A percentile compares a stretch with the other conserved stretches of the same genome.
Conservation (phyloP, 2,888 invertebrate species). For the Meganola albula region DNA sequence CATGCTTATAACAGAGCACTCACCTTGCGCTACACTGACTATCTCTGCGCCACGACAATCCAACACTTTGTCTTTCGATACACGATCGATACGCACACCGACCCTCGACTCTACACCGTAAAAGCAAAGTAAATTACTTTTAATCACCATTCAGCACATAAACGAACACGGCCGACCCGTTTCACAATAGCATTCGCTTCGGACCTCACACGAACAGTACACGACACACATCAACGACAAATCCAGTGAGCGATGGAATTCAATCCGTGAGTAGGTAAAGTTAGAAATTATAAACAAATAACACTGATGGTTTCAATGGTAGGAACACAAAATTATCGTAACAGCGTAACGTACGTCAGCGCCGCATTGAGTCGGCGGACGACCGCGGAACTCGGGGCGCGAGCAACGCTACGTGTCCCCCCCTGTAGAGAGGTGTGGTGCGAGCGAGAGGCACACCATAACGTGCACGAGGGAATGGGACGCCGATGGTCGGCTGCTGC, state of each 20-base stretch:
- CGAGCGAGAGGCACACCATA: slow-evolving; percentile 3
- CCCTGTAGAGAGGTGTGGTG: slow-evolving; percentile 38
- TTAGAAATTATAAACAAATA: slow-evolving; percentile 70
- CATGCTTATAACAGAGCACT: slow-evolving; percentile 35
- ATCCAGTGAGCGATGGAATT: slow-evolving; percentile 50
- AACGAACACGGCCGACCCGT: slow-evolving; percentile 62
- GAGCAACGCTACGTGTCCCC: slow-evolving; percentile 64
- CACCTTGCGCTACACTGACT: slow-evolving; percentile 50
- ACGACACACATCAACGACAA: slow-evolving; percentile 48
- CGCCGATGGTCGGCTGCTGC: slow-evolving; percentile 42
- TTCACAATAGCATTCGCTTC: slow-evolving; percentile 52
- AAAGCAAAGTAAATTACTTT: slow-evolving; percentile 72
- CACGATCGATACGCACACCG: slow-evolving; percentile 69
- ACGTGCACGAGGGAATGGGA: slow-evolving; percentile 31
- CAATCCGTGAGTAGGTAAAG: slow-evolving; percentile 53
- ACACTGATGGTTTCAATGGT: slow-evolving; percentile 64
- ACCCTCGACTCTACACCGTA: slow-evolving; percentile 67
- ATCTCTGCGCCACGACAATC: slow-evolving; percentile 54
- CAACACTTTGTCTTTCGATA: slow-evolving; percentile 63
- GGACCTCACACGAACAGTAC: slow-evolving; percentile 54
- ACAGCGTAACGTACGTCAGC: slow-evolving; percentile 68
- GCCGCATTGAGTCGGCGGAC: slow-evolving; percentile 71
- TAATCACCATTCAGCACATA: slow-evolving; percentile 74
- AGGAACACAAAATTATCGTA: slow-evolving; percentile 53
- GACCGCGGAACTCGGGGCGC: slow-evolving; percentile 61